Base-by-base conservation (phyloP, 2,797 vertebrate species). In the Philypnodon macrostomus region DNA sequence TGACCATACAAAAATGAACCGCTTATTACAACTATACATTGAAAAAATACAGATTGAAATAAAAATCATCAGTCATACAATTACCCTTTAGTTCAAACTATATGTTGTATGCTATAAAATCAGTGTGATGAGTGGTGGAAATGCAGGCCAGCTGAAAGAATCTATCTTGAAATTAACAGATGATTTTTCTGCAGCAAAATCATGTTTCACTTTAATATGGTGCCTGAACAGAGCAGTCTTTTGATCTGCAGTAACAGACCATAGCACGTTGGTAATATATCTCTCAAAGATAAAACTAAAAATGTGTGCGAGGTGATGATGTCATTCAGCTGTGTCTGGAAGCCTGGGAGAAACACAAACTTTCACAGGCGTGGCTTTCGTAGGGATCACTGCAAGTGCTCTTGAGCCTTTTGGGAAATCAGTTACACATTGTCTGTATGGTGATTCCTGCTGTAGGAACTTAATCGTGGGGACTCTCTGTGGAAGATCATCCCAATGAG, bases 271-370 rank as follows among this genome's bases (percentile, higher is more conserved):
- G 88, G 84, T 88, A 89, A 88, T 91, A 88, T 89, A 90, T 90
- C 87, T 83, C 79, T 88, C 83, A 73, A 71, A 91, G 89, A 90
- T 90, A 88, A 91, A 91, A 88, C 87, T 84, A 88, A 90, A 90
- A 90, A 90, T 87, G 88, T 87, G 83, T 80, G 73, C 70, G 19
- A 46, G 69, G 50, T 73, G 81, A 83, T 92, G 90, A 92, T 90
- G 88, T 91, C 89, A 91, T 90, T 72, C 76, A 48, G 64, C 81
- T 30, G n/a, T n/a, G n/a, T n/a, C n/a, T n/a, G 33, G 49, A 56
- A 81, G 82, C 72, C 79, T 79, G 78, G 80, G 86, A 83, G 78
- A 73, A 81, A 83, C 81, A 80, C 80, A 80, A 88, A 85, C 80
- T 87, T 88, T 85, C 75, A 81, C 80, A 85, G 71, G 68, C 67